These are phyloP conservation scores for Lucinisca nassula DNA, from an alignment of 2,888 invertebrate species.

Conservation along the genomic window DNA sequence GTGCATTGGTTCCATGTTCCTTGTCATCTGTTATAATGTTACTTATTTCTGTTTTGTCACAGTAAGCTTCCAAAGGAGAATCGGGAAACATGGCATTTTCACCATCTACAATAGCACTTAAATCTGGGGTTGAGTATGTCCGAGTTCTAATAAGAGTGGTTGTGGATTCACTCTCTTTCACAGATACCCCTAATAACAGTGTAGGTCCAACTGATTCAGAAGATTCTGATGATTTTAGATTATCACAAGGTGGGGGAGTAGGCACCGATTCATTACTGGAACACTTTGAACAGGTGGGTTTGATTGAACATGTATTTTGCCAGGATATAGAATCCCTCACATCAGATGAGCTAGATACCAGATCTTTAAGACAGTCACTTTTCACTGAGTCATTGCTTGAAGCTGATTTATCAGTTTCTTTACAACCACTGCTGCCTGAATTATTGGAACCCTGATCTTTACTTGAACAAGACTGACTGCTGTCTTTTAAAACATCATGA, in stretches of 20 bases:
- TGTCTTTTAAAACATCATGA: background rate
- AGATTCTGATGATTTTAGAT: background rate
- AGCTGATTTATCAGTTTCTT: background rate
- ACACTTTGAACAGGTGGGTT: background rate
- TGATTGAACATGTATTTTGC: background rate
- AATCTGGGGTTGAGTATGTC: conserved; percentile 46
- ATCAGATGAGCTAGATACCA: background rate
- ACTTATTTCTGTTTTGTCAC: conserved; percentile 14
- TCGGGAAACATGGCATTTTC: conserved; percentile 86
- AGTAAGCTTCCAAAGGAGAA: conserved; percentile 14
- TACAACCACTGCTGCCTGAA: no score
- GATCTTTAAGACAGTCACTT: background rate
- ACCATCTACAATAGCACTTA: conserved; percentile 75
- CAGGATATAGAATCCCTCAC: background rate
- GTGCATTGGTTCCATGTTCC: conserved; percentile 34
- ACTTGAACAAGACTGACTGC: background rate
- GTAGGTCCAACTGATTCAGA: conserved; percentile 23
- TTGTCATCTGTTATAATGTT: conserved; percentile 10
- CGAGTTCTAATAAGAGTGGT: background rate
- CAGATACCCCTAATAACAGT: conserved; percentile 22
- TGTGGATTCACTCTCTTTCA: background rate
- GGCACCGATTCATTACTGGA: background rate
- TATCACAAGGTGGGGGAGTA: background rate
- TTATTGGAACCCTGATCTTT: background rate
- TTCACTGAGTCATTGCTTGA: background rate